phyloP scores from a whole-genome alignment of 2,888 invertebrate genomes.

The Philereme vetulata region DNA sequence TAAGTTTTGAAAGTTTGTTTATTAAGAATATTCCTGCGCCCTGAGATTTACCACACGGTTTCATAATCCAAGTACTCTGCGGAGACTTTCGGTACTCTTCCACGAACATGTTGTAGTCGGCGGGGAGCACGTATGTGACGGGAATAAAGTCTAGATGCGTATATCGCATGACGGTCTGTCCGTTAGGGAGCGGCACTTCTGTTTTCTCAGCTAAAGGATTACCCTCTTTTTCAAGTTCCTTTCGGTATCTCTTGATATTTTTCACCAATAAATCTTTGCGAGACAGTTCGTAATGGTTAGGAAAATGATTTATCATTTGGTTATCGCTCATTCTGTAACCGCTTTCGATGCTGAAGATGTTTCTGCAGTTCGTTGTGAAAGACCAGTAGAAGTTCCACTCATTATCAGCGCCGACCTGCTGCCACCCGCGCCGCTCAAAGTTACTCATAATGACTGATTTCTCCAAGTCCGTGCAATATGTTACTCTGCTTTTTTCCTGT shows the following conservation, averaged over 20 bases:
- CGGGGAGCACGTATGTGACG: constrained; percentile 96
- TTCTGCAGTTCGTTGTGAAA: constrained; percentile 94
- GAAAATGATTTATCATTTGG: constrained; percentile 98
- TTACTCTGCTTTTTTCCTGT: constrained; percentile 57
- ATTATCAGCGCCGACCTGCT: constrained; percentile 92
- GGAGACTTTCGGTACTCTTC: constrained; percentile 97
- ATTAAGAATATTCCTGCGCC: constrained; percentile 97
- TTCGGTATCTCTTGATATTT: constrained; percentile 96
- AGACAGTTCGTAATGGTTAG: constrained; percentile 97
- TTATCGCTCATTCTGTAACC: constrained; percentile 96
- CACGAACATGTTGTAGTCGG: constrained; percentile 98
- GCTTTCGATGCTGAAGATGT: constrained; percentile 95
- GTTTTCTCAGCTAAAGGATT: constrained; percentile 91
- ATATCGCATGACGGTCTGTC: constrained; percentile 88
- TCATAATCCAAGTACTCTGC: constrained; percentile 98
- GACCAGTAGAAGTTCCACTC: constrained; percentile 99
- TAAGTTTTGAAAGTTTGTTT: constrained; percentile 96
- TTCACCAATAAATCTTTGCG: constrained; percentile 97
- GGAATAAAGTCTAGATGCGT: constrained; percentile 96
- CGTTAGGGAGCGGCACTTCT: constrained; percentile 76
- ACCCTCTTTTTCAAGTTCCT: constrained; percentile 95
- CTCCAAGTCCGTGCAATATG: constrained; percentile 92
- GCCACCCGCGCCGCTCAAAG: constrained; percentile 96
- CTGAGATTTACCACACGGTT: constrained; percentile 97
- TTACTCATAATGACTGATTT: constrained; percentile 96